Base-by-base conservation (phyloP, 2,888 invertebrate genomes). In the Syrista parreyssii region DNA sequence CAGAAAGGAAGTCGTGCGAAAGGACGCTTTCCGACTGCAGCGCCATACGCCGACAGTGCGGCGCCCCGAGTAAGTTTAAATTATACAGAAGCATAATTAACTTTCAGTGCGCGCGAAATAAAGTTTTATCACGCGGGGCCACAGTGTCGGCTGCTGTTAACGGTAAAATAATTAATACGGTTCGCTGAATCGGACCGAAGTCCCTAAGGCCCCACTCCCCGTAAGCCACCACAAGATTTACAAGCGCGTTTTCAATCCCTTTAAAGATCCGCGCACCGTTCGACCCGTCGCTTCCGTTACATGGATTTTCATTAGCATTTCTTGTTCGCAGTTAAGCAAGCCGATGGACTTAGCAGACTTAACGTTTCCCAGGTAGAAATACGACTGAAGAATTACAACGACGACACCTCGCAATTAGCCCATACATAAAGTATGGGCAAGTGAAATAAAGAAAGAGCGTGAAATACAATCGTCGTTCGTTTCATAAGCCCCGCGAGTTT, bases 401-500 rank as follows among this genome's bases (percentile, higher is more conserved):
- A 23, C 9, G 55, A 23, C 23, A 55, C 9, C 23, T 55, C 23
- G 9, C 2, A 9, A 2, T 55, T 23, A 23, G 23, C 9, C 23
- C 23, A 23, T 6, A 55, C 9, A 23, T 2, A 23, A 55, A 15
- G 3, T 9, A 0, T 15, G 9, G n/a, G n/a, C n/a, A n/a, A n/a
- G n/a, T n/a, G 4, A 15, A 36, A 12, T 12, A 6, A 23, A 2
- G 23, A 55, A 55, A 55, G 9, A 1, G 23, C 23, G 2, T 0
- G 23, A 23, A 55, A 23, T 55, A 55, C 23, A 55, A 55, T 23
- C 23, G 9, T 55, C 23, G 23, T 55, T 55, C 40, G 23, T 23
- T 2, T 55, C 6, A 2, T 23, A 9, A 1, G 15, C 1, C 12
- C 23, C 3, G 23, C 0, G 9, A 9, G 0, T 9, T 23, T 0